These are phyloP conservation scores for Diabrotica undecimpunctata DNA, from an alignment of 1,140 invertebrate genomes.

Conservation along the genomic window DNA sequence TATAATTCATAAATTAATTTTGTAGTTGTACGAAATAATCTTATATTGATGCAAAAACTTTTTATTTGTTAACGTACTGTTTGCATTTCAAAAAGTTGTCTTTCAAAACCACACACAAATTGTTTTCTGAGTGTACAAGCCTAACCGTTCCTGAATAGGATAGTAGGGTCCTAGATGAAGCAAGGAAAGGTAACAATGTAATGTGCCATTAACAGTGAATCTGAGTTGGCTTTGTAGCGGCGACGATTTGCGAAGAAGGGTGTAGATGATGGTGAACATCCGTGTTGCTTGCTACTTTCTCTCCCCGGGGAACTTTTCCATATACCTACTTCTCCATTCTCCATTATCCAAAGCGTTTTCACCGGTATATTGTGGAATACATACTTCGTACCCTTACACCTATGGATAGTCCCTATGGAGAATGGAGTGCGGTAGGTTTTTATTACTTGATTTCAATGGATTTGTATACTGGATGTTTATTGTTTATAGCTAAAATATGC, in stretches of 20 bases:
- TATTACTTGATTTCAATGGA: too few relatives aligned
- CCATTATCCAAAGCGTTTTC: background rate
- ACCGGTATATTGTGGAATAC: background rate
- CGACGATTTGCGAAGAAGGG: conserved; percentile 25
- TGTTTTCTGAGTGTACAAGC: conserved; percentile 5
- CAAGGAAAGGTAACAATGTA: conserved; percentile 47
- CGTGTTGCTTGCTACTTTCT: conserved; percentile 11
- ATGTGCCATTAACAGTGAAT: conserved; percentile 49
- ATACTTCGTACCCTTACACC: background rate
- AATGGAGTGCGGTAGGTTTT: background rate
- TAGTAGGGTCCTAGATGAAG: conserved; percentile 8
- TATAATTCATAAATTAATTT: too few relatives aligned
- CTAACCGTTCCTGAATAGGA: background rate
- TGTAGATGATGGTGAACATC: conserved; percentile 13
- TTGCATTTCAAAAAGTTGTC: too few relatives aligned
- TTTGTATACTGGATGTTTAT: too few relatives aligned
- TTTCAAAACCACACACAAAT: too few relatives aligned
- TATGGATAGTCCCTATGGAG: background rate
- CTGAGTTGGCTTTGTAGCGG: conserved; percentile 49
- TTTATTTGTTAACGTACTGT: too few relatives aligned
- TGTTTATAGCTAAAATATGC: too few relatives aligned
- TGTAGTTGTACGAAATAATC: too few relatives aligned
- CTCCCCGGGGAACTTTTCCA: conserved; percentile 6
- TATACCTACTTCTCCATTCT: conserved; percentile 6
- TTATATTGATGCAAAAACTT: too few relatives aligned